Percentiles rank a stretch among this genome's conserved stretches.
Evolutionary conservation across 2,113 vertebrate species (phyloP).

Genomic region (Erinaceus europaeus): DNA sequence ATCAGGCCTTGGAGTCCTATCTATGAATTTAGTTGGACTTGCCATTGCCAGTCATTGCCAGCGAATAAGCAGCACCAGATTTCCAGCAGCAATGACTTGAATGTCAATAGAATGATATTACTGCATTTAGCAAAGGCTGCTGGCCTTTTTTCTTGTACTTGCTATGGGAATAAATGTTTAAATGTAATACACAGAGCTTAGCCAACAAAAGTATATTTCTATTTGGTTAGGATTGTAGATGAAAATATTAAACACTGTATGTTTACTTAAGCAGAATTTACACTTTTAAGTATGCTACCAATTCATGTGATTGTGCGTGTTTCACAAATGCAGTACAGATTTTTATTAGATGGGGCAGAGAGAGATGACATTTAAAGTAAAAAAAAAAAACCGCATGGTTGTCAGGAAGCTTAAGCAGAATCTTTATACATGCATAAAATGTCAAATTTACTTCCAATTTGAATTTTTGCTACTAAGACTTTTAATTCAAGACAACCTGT

Average conservation of each 20-base stretch:
- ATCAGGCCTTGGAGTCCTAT: background rate
- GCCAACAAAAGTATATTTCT: background rate
- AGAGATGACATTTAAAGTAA: background rate
- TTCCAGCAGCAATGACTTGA: background rate
- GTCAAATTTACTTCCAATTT: constrained; percentile 12
- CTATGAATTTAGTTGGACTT: background rate
- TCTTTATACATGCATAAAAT: constrained; percentile 9
- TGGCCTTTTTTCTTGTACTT: background rate
- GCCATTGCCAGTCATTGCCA: background rate
- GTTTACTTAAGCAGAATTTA: background rate
- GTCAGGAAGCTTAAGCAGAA: constrained; percentile 15
- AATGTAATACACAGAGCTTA: background rate
- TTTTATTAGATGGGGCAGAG: background rate
- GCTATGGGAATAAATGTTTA: background rate
- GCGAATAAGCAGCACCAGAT: background rate
- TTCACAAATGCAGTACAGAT: background rate
- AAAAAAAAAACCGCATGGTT: constrained; percentile 19
- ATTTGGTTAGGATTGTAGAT: background rate
- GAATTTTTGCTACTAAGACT: constrained; percentile 26
- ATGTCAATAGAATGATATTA: background rate
- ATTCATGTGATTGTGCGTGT: background rate
- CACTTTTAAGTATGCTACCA: background rate
- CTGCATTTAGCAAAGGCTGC: background rate
- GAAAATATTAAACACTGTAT: background rate
- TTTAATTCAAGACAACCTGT: constrained; percentile 23